phyloP scores from a whole-genome alignment of 2,113 vertebrate genomes.

The Dinomys branickii region DNA sequence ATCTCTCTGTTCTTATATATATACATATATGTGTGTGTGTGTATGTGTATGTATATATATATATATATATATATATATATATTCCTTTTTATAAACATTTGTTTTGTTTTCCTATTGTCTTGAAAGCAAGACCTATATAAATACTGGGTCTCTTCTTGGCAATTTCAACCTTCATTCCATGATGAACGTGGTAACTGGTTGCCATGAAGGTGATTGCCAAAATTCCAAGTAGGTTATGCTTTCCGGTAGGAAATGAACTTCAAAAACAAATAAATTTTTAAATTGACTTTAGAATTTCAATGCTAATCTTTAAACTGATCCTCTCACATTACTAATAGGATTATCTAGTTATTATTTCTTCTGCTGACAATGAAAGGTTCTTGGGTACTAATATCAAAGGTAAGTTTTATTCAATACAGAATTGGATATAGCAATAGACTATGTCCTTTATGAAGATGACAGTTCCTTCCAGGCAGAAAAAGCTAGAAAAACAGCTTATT shows the following conservation, averaged over 20 bases:
- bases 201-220: constrained; percentile 61
- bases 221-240: constrained; percentile 56
- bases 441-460: neutral
- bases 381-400: constrained; percentile 28
- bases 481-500: neutral
- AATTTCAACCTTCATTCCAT: constrained; percentile 52
- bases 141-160: constrained; percentile 3
- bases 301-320: constrained; percentile 59
- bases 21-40: too few species aligned
- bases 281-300: constrained; percentile 59
- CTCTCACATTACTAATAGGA: constrained; percentile 39
- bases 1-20: too few species aligned
- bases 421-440: neutral
- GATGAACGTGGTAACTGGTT: constrained; percentile 44
- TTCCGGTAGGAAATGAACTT: constrained; percentile 61
- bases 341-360: constrained; percentile 67
- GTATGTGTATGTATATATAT: too few species aligned
- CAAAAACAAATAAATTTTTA: constrained; percentile 64
- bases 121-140: constrained; percentile 14
- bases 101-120: neutral
- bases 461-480: neutral
- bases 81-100: neutral
- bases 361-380: constrained; percentile 44
- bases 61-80: neutral
- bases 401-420: neutral